Conservation (phyloP, 2,113 vertebrate genomes). For the Lagopus leucura region DNA sequence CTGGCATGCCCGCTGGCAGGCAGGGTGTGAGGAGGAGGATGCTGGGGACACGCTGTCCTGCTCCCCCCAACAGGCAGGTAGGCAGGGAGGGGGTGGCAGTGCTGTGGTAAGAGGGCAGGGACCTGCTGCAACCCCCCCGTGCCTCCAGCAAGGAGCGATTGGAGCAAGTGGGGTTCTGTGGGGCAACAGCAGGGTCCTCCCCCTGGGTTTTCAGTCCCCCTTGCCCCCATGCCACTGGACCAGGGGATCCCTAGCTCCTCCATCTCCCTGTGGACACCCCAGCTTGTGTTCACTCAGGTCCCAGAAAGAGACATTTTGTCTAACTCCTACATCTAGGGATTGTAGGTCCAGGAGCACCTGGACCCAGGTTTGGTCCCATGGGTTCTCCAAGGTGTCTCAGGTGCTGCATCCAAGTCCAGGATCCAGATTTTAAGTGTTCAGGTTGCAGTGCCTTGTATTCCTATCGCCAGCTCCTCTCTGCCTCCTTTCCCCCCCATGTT, state of each 20-base stretch:
- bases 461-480: neutral
- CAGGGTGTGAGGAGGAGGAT: slow-evolving; percentile 12
- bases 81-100: slow-evolving; percentile 8
- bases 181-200: accelerated
- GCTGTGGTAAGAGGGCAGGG: neutral
- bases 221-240: slow-evolving; percentile 31
- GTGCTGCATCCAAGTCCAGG: neutral
- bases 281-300: neutral
- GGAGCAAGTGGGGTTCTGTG: neutral
- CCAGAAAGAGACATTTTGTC: neutral
- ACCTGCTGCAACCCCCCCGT: neutral
- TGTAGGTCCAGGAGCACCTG: accelerated
- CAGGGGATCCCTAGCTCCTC: neutral
- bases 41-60: neutral
- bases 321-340: accelerated
- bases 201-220: slow-evolving; percentile 70
- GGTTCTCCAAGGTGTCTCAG: neutral
- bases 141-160: neutral
- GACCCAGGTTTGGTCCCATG: accelerated
- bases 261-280: neutral
- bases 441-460: accelerated
- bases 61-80: slow-evolving; percentile 23
- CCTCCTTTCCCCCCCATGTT: neutral
- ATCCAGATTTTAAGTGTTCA: accelerated
- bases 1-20: neutral